Percentiles rank a stretch among this genome's conserved stretches.
Evolutionary conservation across 2,113 vertebrate genomes (phyloP).

Genomic region (Condylura cristata): DNA sequence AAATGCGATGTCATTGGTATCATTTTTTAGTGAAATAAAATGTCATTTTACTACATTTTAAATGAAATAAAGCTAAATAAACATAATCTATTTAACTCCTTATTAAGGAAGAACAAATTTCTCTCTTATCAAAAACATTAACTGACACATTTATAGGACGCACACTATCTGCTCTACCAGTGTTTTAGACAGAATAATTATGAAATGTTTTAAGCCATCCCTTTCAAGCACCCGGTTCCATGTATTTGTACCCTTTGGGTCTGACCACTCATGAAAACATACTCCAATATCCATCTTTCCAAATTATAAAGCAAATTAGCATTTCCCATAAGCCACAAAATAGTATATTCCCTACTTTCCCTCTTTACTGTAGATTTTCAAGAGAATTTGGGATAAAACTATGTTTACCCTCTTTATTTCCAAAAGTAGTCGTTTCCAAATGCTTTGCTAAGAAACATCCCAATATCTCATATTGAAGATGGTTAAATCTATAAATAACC

Average conservation of each 20-base stretch:
- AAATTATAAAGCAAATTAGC: background rate
- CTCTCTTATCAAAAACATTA: background rate
- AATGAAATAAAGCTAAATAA: constrained; percentile 6
- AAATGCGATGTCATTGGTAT: background rate
- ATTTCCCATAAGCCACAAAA: background rate
- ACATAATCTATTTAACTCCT: background rate
- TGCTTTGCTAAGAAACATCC: background rate
- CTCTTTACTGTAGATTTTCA: background rate
- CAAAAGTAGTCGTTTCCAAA: background rate
- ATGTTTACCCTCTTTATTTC: background rate
- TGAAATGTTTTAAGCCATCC: background rate
- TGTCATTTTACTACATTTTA: background rate
- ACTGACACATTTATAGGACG: background rate
- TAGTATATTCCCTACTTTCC: background rate
- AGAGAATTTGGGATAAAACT: background rate
- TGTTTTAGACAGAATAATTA: background rate
- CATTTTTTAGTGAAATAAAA: background rate
- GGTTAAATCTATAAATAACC: background rate
- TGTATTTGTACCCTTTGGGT: background rate
- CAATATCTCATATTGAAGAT: background rate
- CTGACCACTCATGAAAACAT: background rate
- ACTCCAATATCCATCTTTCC: background rate
- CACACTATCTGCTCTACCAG: background rate
- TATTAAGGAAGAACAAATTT: background rate
- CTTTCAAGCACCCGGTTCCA: background rate